phyloP scores from a whole-genome alignment of 1,140 invertebrate genomes.

The Holcopasites calliopsidis region DNA sequence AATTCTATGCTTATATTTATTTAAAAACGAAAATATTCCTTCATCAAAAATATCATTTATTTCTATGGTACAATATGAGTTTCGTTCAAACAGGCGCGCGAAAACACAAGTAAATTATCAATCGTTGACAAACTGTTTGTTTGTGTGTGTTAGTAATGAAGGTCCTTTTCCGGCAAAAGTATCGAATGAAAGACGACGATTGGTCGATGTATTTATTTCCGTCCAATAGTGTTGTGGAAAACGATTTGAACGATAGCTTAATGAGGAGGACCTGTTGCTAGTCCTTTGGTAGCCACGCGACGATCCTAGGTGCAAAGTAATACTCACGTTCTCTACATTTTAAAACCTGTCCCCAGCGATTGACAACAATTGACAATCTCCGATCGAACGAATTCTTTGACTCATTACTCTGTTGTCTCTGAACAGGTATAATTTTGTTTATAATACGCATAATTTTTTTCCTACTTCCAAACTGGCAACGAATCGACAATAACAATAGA shows the following conservation, averaged over 20 bases:
- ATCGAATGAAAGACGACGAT: background rate
- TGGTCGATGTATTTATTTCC: slow-evolving; percentile 1
- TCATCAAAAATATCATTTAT: background rate
- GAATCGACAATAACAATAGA: background rate
- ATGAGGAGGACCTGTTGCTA: slow-evolving; percentile 25
- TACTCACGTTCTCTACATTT: background rate
- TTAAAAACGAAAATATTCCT: too few relatives aligned
- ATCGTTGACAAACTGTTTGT: background rate
- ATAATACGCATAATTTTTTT: background rate
- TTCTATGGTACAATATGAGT: too few relatives aligned
- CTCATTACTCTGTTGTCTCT: background rate
- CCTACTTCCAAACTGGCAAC: background rate
- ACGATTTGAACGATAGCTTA: background rate
- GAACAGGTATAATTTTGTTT: slow-evolving; percentile 21
- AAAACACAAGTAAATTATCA: background rate
- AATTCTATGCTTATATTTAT: too few relatives aligned
- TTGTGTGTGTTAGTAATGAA: too few relatives aligned
- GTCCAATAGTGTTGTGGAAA: slow-evolving; percentile 31
- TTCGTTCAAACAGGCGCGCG: slow-evolving; percentile 15
- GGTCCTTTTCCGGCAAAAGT: background rate
- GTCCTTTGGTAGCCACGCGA: slow-evolving; percentile 24
- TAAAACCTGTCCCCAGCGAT: background rate
- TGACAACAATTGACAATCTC: background rate
- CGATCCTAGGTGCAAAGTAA: background rate
- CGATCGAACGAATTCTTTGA: background rate